These are phyloP conservation scores for Heliconius nattereri DNA, from an alignment of 1,140 invertebrate species.

Conservation along the genomic window DNA sequence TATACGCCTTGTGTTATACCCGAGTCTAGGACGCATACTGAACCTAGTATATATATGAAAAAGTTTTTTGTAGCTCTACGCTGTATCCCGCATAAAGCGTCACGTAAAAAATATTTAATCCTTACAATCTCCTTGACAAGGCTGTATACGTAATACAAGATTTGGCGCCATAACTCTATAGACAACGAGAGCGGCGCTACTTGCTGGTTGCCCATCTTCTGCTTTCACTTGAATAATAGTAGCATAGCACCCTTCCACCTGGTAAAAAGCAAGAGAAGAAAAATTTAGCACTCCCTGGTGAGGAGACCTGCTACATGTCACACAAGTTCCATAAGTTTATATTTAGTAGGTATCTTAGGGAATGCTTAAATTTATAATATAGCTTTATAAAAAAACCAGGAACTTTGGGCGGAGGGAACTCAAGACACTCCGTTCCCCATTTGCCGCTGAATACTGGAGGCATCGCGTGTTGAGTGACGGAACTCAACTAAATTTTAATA, in stretches of 20 bases:
- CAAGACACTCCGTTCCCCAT: no score
- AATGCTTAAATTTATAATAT: no score
- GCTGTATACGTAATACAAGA: constrained; percentile 44
- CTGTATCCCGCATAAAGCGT: background rate
- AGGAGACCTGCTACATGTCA: no score
- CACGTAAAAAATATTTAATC: background rate
- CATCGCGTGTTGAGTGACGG: no score
- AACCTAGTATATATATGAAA: background rate
- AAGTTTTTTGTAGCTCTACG: background rate
- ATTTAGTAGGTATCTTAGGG: no score
- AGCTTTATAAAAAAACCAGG: no score
- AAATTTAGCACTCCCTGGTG: no score
- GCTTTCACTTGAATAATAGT: constrained; percentile 42
- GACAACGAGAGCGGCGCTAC: constrained; percentile 46
- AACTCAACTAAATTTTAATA: no score
- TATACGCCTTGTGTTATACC: background rate
- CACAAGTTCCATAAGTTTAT: no score
- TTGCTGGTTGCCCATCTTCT: constrained; percentile 23
- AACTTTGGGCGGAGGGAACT: no score
- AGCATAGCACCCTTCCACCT: constrained; percentile 53
- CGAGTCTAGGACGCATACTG: background rate
- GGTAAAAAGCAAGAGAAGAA: background rate
- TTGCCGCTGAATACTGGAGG: no score
- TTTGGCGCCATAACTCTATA: constrained; percentile 58
- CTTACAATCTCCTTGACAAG: constrained; percentile 39